Percentiles rank a stretch among this genome's conserved stretches.
Evolutionary conservation across 2,797 vertebrate genomes (phyloP).

Genomic region (Podarcis siculus): DNA sequence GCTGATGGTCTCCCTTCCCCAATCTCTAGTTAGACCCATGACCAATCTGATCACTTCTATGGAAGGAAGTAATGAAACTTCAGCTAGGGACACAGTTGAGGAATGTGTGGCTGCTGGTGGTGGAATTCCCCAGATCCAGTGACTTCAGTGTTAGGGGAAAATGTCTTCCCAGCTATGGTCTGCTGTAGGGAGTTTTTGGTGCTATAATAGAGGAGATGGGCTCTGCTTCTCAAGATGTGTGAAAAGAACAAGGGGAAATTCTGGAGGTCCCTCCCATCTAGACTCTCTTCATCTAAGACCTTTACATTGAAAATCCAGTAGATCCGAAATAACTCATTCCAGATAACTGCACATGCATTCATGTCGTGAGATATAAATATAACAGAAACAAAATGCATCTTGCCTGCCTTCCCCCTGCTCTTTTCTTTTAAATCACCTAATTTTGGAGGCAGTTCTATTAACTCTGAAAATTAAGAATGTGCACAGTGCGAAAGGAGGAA

Average conservation of each 20-base stretch:
- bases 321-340: neutral
- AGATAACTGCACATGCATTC: neutral
- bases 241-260: neutral
- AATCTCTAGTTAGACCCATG: neutral
- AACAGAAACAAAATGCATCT: neutral
- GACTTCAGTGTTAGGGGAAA: neutral
- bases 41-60: neutral
- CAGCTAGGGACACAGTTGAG: neutral
- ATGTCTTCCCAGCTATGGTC: neutral
- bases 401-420: neutral
- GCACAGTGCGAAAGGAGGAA: conserved; percentile 4
- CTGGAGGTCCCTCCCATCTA: neutral
- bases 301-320: neutral
- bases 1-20: neutral
- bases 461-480: neutral
- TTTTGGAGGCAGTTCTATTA: conserved; percentile 12
- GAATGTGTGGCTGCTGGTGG: neutral
- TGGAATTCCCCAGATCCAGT: neutral
- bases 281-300: neutral
- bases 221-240: neutral
- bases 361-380: conserved; percentile 8
- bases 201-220: neutral
- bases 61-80: neutral
- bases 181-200: neutral
- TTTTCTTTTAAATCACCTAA: neutral